Base-by-base conservation (phyloP, 1,140 invertebrate genomes). In the Zaprionus ghesquierei region DNA sequence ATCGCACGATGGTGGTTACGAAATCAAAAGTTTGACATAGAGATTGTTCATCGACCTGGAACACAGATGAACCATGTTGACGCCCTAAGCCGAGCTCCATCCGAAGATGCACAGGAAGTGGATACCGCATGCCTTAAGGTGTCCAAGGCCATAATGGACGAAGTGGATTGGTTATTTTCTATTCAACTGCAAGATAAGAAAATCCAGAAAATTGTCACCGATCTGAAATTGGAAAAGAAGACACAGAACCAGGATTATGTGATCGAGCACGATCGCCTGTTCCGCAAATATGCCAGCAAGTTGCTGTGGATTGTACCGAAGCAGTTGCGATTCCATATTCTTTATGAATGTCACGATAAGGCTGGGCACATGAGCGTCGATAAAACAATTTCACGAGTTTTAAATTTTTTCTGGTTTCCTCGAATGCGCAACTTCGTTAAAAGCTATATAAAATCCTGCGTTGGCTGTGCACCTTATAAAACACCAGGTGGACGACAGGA, bases 401-500 rank as follows among this genome's bases (percentile, higher is more conserved):
- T n/a, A 0, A 33, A 33, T n/a, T 13, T 49, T 1, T 69, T 51
- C 38, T 61, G 58, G 56, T 69, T 69, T 27, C 56, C 50, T 4
- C 41, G 55, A 5, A 69, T 69, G 66, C 12, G 23, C 0, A 60
- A 69, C 9, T 60, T 13, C 12, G 65, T 60, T 5, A 60, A 60
- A 49, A 18, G 33, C 8, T 69, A 44, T 31, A 53, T 77, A 9
- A 35, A 62, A 35, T 69, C 54, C 1, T 69, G 54, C 35, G 29
- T 72, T 5, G 54, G 59, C 10, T 77, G 69, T 33, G 49, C 60
- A 3, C 25, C 25, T 20, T 55, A n/a, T n/a, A n/a, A n/a, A n/a
- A n/a, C n/a, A n/a, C n/a, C 59, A n/a, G 35, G 63, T 10, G 63
- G 69, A 18, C 65, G 59, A 23, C 46, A 38, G 20, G 64, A 69